A percentile compares a stretch with the other conserved stretches of the same genome.
Evolutionary conservation across 1,140 invertebrate genomes (phyloP).

Genomic region (Laodelphax striatellus): DNA sequence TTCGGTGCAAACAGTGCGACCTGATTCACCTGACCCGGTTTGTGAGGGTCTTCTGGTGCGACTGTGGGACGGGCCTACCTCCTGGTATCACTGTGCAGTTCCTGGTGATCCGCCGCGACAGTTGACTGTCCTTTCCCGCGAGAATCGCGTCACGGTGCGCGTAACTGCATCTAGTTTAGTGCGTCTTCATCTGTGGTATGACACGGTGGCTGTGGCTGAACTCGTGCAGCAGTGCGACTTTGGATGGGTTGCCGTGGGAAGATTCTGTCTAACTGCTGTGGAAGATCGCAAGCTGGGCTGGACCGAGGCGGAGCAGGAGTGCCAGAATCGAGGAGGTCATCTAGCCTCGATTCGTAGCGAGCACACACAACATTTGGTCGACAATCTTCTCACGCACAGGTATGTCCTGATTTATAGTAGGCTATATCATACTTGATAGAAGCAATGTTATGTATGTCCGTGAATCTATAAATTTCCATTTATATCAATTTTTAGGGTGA

Average conservation of each 20-base stretch:
- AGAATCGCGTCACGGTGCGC: constrained; percentile 37
- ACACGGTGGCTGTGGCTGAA: constrained; percentile 29
- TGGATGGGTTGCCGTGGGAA: constrained; percentile 45
- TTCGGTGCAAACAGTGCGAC: neutral
- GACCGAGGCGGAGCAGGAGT: constrained; percentile 50
- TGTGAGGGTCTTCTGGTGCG: constrained; percentile 40
- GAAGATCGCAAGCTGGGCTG: constrained; percentile 42
- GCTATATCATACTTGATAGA: too few species aligned
- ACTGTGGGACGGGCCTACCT: constrained; percentile 38
- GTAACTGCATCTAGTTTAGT: constrained; percentile 17
- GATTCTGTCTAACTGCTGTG: constrained; percentile 48
- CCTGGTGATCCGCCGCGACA: constrained; percentile 38
- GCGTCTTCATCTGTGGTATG: constrained; percentile 14
- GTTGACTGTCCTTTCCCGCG: constrained; percentile 42
- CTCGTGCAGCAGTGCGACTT: constrained; percentile 45
- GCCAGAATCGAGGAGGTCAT: constrained; percentile 46
- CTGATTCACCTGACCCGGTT: constrained; percentile 9
- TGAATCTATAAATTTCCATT: too few species aligned
- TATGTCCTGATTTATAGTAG: constrained; percentile 32
- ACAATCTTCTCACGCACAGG: constrained; percentile 47
- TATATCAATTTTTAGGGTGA: too few species aligned
- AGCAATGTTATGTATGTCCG: too few species aligned
- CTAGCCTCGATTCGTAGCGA: constrained; percentile 48
- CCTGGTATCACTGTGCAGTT: constrained; percentile 43
- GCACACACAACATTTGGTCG: constrained; percentile 42